Evolutionary conservation across 2,113 vertebrate species (phyloP).

Genomic region (Hemiscyllium ocellatum): DNA sequence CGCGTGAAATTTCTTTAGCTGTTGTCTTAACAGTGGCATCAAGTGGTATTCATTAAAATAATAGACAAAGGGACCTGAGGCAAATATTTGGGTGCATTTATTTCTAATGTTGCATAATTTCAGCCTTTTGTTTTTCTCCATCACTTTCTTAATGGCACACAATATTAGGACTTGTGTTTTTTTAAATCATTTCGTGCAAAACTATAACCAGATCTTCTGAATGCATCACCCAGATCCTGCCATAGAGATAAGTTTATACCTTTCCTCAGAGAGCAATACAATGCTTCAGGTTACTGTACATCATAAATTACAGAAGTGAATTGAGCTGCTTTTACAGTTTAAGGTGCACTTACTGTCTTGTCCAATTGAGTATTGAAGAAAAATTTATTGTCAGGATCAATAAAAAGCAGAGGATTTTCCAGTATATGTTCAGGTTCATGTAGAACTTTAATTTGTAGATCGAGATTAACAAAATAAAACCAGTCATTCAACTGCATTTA

Average conservation of each 20-base stretch:
- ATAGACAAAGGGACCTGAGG: not conserved
- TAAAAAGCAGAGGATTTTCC: not conserved
- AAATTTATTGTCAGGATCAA: not conserved
- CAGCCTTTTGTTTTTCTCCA: not conserved
- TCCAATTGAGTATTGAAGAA: not conserved
- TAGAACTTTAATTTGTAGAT: not conserved
- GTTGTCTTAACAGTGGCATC: not conserved
- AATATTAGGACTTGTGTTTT: not conserved
- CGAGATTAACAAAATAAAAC: not conserved
- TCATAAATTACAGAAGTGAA: not conserved
- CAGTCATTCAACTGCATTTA: not conserved
- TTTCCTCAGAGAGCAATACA: not conserved
- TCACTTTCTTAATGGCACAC: not conserved
- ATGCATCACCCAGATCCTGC: not conserved
- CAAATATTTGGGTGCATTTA: not conserved
- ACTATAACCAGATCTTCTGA: not conserved
- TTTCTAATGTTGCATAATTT: not conserved
- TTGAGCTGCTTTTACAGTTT: not conserved
- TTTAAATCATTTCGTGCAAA: not conserved
- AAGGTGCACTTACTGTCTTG: not conserved
- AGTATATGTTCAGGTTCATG: not conserved
- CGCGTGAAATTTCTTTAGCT: not conserved
- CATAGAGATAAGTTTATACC: not conserved
- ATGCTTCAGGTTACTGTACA: not conserved
- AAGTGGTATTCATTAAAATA: not conserved